Conservation (phyloP, 2,888 invertebrate species). For the Malthinus flaveolus region DNA sequence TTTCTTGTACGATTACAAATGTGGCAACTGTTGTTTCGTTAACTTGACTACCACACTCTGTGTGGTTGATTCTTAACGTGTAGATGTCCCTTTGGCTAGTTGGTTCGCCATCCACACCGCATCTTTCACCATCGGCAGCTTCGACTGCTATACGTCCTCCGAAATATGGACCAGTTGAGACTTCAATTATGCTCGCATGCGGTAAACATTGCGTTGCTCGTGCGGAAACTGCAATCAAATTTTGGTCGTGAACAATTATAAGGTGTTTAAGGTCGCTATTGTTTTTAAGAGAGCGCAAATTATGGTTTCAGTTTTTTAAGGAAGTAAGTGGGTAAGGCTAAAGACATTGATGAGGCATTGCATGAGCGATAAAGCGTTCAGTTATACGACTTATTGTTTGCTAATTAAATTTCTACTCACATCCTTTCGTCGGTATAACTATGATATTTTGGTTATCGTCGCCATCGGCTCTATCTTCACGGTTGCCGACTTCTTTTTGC, state of each 20-base stretch:
- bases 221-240: slow-evolving; percentile 69
- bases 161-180: slow-evolving; percentile 80
- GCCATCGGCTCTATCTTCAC: slow-evolving; percentile 53
- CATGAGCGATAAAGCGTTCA: too few relatives aligned
- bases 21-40: slow-evolving; percentile 81
- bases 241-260: background rate
- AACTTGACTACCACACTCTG: slow-evolving; percentile 72
- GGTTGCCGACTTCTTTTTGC: slow-evolving; percentile 52
- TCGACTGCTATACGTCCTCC: slow-evolving; percentile 78
- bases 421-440: slow-evolving; percentile 80
- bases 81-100: slow-evolving; percentile 74
- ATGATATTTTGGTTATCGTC: slow-evolving; percentile 65
- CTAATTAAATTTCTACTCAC: slow-evolving; percentile 59
- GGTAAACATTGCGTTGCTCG: slow-evolving; percentile 79
- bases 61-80: slow-evolving; percentile 72
- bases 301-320: too few relatives aligned
- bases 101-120: slow-evolving; percentile 75
- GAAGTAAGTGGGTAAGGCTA: too few relatives aligned
- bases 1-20: slow-evolving; percentile 82
- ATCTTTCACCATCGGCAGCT: slow-evolving; percentile 70
- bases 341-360: too few relatives aligned
- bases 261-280: too few relatives aligned
- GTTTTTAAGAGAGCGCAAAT: too few relatives aligned
- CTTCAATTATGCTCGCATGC: slow-evolving; percentile 80
- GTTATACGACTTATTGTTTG: background rate